Evolutionary conservation across 2,113 vertebrate genomes (phyloP).

Genomic region (Chionodraco myersi): DNA sequence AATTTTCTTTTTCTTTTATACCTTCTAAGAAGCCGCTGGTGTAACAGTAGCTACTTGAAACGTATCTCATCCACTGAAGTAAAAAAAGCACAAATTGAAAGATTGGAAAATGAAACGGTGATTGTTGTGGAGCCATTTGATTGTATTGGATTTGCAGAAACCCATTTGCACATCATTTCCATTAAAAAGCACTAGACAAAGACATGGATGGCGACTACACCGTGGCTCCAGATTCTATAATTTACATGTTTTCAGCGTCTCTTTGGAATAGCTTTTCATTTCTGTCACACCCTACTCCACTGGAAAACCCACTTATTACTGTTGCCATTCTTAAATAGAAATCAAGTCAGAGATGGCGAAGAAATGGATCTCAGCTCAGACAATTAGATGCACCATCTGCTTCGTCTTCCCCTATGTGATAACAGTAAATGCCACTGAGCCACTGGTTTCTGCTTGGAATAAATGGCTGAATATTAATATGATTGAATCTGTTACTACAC

Average conservation of each 20-base stretch:
- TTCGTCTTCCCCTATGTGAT: conserved; percentile 55
- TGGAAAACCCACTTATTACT: conserved; percentile 59
- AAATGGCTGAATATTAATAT: conserved; percentile 58
- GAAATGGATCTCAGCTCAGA: conserved; percentile 63
- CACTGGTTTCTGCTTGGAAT: conserved; percentile 49
- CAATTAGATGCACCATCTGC: conserved; percentile 77
- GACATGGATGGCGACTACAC: conserved; percentile 49
- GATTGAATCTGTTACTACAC: conserved; percentile 27
- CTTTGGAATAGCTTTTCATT: conserved; percentile 54
- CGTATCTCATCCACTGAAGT: conserved; percentile 21
- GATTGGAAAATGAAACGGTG: conserved; percentile 38
- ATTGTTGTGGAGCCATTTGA: conserved; percentile 64
- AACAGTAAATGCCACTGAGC: conserved; percentile 63
- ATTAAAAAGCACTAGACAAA: conserved; percentile 73
- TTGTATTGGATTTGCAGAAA: conserved; percentile 45
- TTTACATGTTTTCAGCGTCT: conserved; percentile 56
- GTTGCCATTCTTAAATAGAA: conserved; percentile 53
- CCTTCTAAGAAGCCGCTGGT: conserved; percentile 42
- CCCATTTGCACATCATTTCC: conserved; percentile 74
- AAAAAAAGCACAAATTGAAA: conserved; percentile 18
- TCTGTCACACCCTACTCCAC: conserved; percentile 52
- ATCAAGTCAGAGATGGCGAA: conserved; percentile 54
- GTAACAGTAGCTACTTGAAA: conserved; percentile 37
- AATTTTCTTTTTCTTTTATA: conserved; percentile 11
- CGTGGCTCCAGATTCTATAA: conserved; percentile 41